These are phyloP conservation scores for Psylliodes chrysocephalus DNA, from an alignment of 2,888 invertebrate species.

Conservation along the genomic window DNA sequence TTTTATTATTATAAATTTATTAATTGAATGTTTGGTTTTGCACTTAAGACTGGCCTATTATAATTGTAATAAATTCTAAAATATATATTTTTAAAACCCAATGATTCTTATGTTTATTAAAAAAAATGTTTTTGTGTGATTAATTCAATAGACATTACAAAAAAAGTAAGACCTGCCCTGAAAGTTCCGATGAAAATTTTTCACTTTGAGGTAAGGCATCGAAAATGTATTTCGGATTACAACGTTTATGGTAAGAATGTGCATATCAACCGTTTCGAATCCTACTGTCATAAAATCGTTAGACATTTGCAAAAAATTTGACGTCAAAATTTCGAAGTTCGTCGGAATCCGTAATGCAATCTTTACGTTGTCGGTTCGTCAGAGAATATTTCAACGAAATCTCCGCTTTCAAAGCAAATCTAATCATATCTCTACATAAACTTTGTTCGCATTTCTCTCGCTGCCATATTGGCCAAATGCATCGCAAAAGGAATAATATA, in stretches of 20 bases:
- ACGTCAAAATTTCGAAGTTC: constrained; percentile 3
- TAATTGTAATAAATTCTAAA: too few relatives aligned
- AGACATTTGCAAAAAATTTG: constrained; percentile 4
- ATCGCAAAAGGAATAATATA: neutral
- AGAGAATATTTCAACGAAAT: constrained; percentile 9
- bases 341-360: constrained; percentile 18
- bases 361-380: constrained; percentile 9
- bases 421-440: constrained; percentile 23
- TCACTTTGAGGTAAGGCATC: too few relatives aligned
- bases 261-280: neutral
- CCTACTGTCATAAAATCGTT: neutral
- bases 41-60: too few relatives aligned
- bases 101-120: too few relatives aligned
- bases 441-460: constrained; percentile 8
- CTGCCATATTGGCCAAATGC: neutral
- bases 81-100: too few relatives aligned
- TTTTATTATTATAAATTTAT: too few relatives aligned
- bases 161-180: too few relatives aligned
- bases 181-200: too few relatives aligned
- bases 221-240: too few relatives aligned
- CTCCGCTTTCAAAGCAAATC: constrained; percentile 18
- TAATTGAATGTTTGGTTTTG: too few relatives aligned
- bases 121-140: too few relatives aligned
- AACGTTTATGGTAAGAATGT: neutral
- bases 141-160: too few relatives aligned